A percentile compares a stretch with the other conserved stretches of the same genome.
phyloP scores from a whole-genome alignment of 2,888 invertebrate species.

The Strigamia crassipes region DNA sequence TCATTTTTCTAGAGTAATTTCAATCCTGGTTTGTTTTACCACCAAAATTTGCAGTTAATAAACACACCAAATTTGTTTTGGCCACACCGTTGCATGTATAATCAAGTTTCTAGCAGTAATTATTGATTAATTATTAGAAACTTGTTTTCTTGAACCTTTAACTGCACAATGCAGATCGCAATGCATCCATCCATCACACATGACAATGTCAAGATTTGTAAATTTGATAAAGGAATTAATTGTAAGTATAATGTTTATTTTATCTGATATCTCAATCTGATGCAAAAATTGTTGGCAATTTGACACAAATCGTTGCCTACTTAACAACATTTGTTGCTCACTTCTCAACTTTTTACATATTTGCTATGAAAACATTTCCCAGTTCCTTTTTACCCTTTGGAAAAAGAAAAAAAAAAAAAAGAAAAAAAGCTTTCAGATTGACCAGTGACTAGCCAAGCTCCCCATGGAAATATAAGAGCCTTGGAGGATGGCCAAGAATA shows the following conservation, averaged over 20 bases:
- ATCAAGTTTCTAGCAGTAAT: neutral
- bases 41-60: too few relatives aligned
- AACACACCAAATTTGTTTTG: too few relatives aligned
- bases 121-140: neutral
- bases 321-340: constrained; percentile 5
- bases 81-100: too few relatives aligned
- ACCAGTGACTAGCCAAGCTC: neutral
- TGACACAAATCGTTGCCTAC: constrained; percentile 1
- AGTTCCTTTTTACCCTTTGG: neutral
- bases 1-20: too few relatives aligned
- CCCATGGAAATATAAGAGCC: constrained; percentile 5
- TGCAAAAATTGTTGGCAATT: constrained; percentile 11
- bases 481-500: neutral
- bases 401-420: neutral
- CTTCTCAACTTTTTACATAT: neutral
- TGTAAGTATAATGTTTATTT: neutral
- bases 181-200: constrained; percentile 3
- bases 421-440: neutral
- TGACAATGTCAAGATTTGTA: neutral
- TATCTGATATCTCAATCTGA: constrained; percentile 11
- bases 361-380: neutral
- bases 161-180: neutral
- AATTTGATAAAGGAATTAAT: neutral
- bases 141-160: neutral
- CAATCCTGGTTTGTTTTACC: too few relatives aligned